Base-by-base conservation (phyloP, 2,888 invertebrate genomes). In the Slavum lentiscoides region DNA sequence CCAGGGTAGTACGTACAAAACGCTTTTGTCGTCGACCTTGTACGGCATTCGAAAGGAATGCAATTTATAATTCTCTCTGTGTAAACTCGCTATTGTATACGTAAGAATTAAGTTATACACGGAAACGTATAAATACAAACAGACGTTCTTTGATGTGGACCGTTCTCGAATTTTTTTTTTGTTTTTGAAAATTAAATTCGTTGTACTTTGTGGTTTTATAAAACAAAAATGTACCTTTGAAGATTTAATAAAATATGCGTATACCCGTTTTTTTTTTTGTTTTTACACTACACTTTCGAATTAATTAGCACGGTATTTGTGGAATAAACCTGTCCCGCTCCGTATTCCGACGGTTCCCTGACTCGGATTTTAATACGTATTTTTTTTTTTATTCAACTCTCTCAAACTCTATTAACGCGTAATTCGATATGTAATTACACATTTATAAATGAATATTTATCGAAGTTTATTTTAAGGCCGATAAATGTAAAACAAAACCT, bases 171-270 rank as follows among this genome's bases (percentile, higher is more conserved):
- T 74, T 58, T 58, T 30, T 30, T 30, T 30, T 30, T 66, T 39
- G 19, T 64, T 75, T 58, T 43, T 19, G 19, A 3, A 43, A 75
- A 58, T 58, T 75, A 58, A 59, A 67, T 75, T 67, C 39, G 0
- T 21, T 66, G 43, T 43, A 58, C 58, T 75, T 67, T 67, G 30
- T 30, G 58, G 53, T 75, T 75, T 43, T 30, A 59, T 75, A 75
- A 37, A 21, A 74, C n/a, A 64, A 37, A 64, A 39, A 23, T 13
- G 58, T 58, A 66, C 67, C 58, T 67, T 75, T 59, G 43, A 43
- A 58, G 21, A 67, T 59, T 67, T 58, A 67, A 67, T 75, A 59
- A 58, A 75, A 59, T 43, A 75, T 67, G 59, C 67, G 21, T 49
- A 49, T 49, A 49, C 49, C 13, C 13, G 8, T 49, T 49, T n/a